Percentiles rank a stretch among this genome's conserved stretches.
Evolutionary conservation across 2,797 vertebrate species (phyloP).

Genomic region (Gymnoscopelus braueri): DNA sequence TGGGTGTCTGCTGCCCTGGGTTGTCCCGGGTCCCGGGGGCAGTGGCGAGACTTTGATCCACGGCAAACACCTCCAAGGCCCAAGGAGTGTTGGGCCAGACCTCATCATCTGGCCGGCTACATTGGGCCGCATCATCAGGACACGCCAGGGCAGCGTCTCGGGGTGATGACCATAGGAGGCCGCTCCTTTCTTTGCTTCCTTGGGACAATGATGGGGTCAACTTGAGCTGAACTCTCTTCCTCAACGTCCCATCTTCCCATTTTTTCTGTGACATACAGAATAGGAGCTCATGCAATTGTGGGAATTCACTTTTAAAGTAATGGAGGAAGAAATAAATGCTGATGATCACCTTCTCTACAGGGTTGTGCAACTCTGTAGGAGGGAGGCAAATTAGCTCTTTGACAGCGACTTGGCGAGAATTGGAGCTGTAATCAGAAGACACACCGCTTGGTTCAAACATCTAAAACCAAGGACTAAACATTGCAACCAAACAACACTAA

Average conservation of each 20-base stretch:
- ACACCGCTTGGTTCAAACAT: background rate
- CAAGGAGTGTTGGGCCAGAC: too few species aligned
- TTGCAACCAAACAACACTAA: too few species aligned
- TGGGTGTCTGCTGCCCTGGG: background rate
- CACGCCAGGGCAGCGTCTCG: background rate
- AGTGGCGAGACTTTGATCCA: background rate
- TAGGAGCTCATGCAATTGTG: background rate
- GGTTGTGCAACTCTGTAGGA: constrained; percentile 9
- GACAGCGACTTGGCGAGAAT: constrained; percentile 38
- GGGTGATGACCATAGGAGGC: background rate
- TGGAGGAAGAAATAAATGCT: too few species aligned
- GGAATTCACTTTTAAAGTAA: background rate
- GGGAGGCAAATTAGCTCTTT: constrained; percentile 49
- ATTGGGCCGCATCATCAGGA: background rate
- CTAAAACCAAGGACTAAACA: too few species aligned
- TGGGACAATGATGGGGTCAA: constrained; percentile 5
- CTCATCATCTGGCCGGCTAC: too few species aligned
- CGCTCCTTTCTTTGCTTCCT: constrained; percentile 3
- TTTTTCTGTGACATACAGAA: constrained; percentile 13
- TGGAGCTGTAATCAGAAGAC: constrained; percentile 30
- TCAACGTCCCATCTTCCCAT: constrained; percentile 9
- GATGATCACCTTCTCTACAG: constrained; percentile 7
- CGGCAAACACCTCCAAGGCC: background rate
- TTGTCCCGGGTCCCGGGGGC: background rate
- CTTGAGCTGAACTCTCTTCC: constrained; percentile 19